phyloP scores from a whole-genome alignment of 2,888 invertebrate genomes.

The Mesoligia furuncula region DNA sequence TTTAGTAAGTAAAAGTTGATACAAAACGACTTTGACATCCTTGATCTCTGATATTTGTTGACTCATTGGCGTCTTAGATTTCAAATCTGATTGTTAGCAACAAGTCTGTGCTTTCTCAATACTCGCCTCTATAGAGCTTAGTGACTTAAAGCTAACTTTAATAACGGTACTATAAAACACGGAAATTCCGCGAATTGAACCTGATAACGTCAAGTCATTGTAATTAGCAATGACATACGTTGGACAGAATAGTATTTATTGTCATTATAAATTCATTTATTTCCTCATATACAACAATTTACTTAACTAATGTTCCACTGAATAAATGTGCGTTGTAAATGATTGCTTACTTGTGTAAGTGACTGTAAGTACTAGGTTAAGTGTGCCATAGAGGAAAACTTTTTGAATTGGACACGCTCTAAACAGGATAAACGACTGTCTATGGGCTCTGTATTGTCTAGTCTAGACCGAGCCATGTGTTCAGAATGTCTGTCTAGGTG shows the following conservation, averaged over 20 bases:
- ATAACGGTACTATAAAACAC: conserved; percentile 31
- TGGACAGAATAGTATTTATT: conserved; percentile 20
- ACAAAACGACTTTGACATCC: conserved; percentile 55
- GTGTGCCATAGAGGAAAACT: conserved; percentile 39
- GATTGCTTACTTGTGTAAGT: conserved; percentile 16
- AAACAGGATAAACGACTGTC: conserved; percentile 54
- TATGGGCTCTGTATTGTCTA: conserved; percentile 46
- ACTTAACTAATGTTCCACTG: conserved; percentile 19
- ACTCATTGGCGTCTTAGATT: conserved; percentile 59
- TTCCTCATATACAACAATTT: conserved; percentile 47
- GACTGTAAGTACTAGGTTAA: conserved; percentile 43
- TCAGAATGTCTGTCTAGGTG: conserved; percentile 27
- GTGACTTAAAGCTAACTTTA: conserved; percentile 35
- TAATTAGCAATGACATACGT: conserved; percentile 54
- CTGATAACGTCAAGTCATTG: conserved; percentile 25
- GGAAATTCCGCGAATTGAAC: conserved; percentile 19
- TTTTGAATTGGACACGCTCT: conserved; percentile 47
- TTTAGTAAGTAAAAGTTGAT: conserved; percentile 56
- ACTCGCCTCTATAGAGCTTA: conserved; percentile 19
- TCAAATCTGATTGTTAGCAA: conserved; percentile 53
- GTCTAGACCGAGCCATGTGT: conserved; percentile 48
- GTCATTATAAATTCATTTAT: conserved; percentile 30
- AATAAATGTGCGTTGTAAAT: conserved; percentile 35
- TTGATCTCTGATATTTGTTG: conserved; percentile 61
- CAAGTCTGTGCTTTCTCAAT: conserved; percentile 57